phyloP scores from a whole-genome alignment of 2,888 invertebrate species.

The Biston stratarius region DNA sequence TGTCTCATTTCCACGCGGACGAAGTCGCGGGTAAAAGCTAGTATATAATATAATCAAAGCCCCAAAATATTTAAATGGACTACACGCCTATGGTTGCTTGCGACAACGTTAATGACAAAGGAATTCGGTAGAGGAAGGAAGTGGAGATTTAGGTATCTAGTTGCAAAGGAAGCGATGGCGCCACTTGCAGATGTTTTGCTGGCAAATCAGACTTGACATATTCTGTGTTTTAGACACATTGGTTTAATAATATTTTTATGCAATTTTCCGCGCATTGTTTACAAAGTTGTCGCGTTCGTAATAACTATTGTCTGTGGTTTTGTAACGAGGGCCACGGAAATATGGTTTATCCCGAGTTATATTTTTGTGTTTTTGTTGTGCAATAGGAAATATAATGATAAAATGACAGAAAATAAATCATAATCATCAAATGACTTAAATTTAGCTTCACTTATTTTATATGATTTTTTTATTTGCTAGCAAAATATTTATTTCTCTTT shows the following conservation, averaged over 20 bases:
- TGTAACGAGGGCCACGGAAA: neutral
- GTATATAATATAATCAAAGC: too few species aligned
- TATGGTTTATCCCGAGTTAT: neutral
- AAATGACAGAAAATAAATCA: too few species aligned
- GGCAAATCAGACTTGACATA: too few species aligned
- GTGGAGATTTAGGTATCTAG: constrained; percentile 24
- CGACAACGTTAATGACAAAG: constrained; percentile 30
- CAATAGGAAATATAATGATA: neutral
- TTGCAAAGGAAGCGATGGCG: constrained; percentile 36
- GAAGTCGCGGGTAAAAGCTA: too few species aligned
- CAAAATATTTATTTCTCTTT: too few species aligned
- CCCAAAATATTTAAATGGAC: neutral
- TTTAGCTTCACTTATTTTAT: too few species aligned
- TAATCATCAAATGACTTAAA: too few species aligned
- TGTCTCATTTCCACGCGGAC: too few species aligned
- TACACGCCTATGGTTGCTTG: constrained; percentile 13
- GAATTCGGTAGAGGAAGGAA: constrained; percentile 38
- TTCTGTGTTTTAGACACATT: neutral
- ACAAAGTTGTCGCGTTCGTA: neutral
- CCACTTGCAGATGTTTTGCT: constrained; percentile 9
- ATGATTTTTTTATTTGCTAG: too few species aligned
- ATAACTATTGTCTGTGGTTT: constrained; percentile 3
- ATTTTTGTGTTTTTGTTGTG: constrained; percentile 3
- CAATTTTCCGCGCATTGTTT: constrained; percentile 19
- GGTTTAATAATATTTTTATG: neutral